phyloP scores from a whole-genome alignment of 2,113 vertebrate species.

The Lepus timidus region DNA sequence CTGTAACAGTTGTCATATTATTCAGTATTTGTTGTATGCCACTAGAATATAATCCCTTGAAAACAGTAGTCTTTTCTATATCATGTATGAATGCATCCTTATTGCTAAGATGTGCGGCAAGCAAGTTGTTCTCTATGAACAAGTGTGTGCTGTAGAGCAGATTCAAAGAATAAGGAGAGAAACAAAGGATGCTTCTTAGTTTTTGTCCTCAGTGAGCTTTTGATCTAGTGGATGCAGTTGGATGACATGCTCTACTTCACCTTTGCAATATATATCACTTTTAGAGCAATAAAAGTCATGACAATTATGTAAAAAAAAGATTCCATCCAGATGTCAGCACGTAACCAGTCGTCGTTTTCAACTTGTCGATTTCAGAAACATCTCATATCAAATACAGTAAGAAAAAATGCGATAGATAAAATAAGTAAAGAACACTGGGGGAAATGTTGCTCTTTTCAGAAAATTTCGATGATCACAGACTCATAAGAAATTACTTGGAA shows the following conservation, averaged over 20 bases:
- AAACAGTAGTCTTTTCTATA: background rate
- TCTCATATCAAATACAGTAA: constrained; percentile 15
- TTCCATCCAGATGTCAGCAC: background rate
- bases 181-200: background rate
- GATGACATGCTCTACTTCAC: background rate
- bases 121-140: background rate
- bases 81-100: background rate
- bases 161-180: background rate
- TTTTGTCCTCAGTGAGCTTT: background rate
- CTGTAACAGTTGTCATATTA: background rate
- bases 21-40: background rate
- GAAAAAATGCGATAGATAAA: constrained; percentile 4
- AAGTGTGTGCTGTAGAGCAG: background rate
- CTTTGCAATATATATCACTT: constrained; percentile 1
- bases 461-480: background rate
- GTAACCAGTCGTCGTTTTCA: background rate
- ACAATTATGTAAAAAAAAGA: background rate
- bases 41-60: background rate
- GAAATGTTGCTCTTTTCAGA: background rate
- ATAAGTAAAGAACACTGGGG: background rate
- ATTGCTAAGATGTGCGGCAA: background rate
- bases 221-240: background rate
- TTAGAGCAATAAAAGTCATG: background rate
- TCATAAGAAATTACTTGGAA: background rate
- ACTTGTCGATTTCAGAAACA: constrained; percentile 19